Conservation (phyloP, 2,113 vertebrate genomes). For the Pterocles burchelli region DNA sequence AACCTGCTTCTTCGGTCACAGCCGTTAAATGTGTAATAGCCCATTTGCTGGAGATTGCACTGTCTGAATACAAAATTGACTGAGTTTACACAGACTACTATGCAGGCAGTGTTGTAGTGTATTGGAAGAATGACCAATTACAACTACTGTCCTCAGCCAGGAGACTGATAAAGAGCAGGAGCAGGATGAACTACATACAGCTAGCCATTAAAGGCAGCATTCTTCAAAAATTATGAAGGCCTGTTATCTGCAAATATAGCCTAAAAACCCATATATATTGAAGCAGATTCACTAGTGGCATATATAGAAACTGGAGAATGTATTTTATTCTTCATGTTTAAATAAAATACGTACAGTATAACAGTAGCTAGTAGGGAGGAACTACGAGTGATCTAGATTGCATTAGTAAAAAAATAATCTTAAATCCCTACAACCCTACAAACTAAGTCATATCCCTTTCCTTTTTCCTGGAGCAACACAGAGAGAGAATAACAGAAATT, state of each 20-base stretch:
- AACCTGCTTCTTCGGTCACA: not conserved
- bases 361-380: not conserved
- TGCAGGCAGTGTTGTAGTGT: not conserved
- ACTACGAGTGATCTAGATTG: not conserved
- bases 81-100: not conserved
- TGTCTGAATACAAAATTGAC: not conserved
- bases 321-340: not conserved
- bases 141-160: not conserved
- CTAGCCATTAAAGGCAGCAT: not conserved
- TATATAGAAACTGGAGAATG: not conserved
- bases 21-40: conserved; percentile 4
- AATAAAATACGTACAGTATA: not conserved
- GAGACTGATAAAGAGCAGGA: not conserved
- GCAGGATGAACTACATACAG: not conserved
- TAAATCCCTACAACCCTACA: not conserved
- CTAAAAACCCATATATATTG: not conserved
- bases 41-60: not conserved
- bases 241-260: not conserved
- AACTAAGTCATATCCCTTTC: not conserved
- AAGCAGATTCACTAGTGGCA: not conserved
- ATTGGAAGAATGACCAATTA: not conserved
- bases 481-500: not conserved
- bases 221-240: not conserved
- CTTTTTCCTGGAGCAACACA: not conserved
- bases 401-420: not conserved